phyloP scores from a whole-genome alignment of 2,797 vertebrate species.

The Trachurus trachurus region DNA sequence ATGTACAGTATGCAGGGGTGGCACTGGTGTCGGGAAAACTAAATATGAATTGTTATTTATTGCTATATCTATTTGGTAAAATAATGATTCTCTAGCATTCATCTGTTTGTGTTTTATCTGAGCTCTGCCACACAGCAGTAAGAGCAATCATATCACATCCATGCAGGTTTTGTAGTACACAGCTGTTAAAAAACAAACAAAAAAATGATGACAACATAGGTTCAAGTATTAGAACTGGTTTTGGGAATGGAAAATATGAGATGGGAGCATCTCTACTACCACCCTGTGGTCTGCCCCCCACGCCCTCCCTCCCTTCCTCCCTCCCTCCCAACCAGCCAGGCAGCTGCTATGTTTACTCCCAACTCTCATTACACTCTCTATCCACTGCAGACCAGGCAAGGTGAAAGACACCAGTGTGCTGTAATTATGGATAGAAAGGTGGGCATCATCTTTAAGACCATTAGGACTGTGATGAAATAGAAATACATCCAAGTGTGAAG shows the following conservation, averaged over 20 bases:
- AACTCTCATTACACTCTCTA: slow-evolving; percentile 57
- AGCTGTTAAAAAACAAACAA: background rate
- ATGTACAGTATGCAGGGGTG: too few species aligned
- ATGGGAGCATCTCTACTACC: background rate
- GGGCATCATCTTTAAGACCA: slow-evolving; percentile 17
- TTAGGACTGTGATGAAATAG: slow-evolving; percentile 5
- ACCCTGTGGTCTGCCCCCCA: slow-evolving; percentile 28
- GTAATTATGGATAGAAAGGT: slow-evolving; percentile 40
- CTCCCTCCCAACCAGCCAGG: slow-evolving; percentile 4
- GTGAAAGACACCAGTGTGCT: slow-evolving; percentile 54
- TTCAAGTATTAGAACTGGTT: too few species aligned
- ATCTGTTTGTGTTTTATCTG: too few species aligned
- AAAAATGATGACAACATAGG: too few species aligned
- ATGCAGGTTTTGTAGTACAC: too few species aligned
- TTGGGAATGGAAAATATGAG: too few species aligned
- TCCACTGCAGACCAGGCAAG: slow-evolving; percentile 58
- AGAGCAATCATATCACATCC: too few species aligned
- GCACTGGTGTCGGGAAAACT: too few species aligned
- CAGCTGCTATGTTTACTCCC: slow-evolving; percentile 55
- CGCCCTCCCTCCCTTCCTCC: background rate
- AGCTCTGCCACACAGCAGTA: too few species aligned
- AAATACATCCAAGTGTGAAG: background rate
- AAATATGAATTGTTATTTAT: too few species aligned
- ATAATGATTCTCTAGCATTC: too few species aligned
- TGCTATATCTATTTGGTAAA: too few species aligned